phyloP scores from a whole-genome alignment of 2,113 vertebrate species.

The Psilopsiagon aymara region DNA sequence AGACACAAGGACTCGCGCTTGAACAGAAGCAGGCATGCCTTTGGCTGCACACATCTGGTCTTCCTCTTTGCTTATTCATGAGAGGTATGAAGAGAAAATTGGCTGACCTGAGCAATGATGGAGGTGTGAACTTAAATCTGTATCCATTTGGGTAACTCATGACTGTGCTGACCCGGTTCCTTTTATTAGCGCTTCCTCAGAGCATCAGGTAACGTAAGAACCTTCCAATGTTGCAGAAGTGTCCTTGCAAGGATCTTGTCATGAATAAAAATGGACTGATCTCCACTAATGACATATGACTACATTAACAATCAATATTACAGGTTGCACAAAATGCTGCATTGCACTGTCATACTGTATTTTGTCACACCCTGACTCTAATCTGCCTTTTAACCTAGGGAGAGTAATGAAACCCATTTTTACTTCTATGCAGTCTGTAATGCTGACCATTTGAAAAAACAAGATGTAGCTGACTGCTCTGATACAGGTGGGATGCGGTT shows the following conservation, averaged over 20 bases:
- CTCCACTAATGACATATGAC: background rate
- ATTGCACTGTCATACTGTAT: background rate
- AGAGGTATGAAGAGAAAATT: background rate
- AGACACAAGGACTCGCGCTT: background rate
- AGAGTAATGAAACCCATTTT: background rate
- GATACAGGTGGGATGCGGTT: background rate
- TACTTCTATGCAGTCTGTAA: background rate
- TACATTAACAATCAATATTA: background rate
- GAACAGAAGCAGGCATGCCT: background rate
- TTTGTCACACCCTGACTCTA: background rate
- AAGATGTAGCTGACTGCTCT: background rate
- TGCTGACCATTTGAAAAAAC: background rate
- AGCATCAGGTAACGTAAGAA: background rate
- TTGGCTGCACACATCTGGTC: background rate
- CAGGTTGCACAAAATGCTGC: background rate
- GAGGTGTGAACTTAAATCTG: background rate
- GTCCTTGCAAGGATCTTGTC: background rate
- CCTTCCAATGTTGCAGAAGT: background rate
- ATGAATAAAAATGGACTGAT: background rate
- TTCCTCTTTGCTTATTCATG: background rate
- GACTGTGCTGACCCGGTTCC: background rate
- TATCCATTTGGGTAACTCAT: background rate
- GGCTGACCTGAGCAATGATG: background rate
- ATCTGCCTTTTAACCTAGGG: background rate
- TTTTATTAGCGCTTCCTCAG: background rate